phyloP scores from a whole-genome alignment of 2,797 vertebrate genomes.

The Menidia menidia region DNA sequence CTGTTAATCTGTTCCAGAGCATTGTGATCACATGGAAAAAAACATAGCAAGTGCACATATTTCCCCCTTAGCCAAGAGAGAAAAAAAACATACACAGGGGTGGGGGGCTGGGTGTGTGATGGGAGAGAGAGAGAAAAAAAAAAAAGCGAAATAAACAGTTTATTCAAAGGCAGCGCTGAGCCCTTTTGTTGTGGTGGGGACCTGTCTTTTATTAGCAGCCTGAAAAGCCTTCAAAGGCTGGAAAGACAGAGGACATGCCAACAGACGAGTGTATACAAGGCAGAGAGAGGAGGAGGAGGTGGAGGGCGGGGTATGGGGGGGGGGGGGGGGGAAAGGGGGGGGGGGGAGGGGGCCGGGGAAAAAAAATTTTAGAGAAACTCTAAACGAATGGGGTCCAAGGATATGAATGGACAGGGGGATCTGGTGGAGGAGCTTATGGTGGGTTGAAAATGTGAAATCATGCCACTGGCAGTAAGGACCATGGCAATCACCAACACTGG shows the following conservation, averaged over 20 bases:
- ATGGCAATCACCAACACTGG: slow-evolving; percentile 53
- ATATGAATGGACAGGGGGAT: slow-evolving; percentile 69
- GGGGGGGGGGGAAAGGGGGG: slow-evolving; percentile 41
- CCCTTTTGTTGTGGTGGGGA: slow-evolving; percentile 88
- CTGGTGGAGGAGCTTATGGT: slow-evolving; percentile 57
- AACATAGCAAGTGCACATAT: slow-evolving; percentile 83
- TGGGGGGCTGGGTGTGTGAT: slow-evolving; percentile 37
- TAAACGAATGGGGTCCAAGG: slow-evolving; percentile 49
- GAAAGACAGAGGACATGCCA: slow-evolving; percentile 87
- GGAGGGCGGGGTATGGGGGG: slow-evolving; percentile 1
- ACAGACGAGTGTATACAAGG: slow-evolving; percentile 83
- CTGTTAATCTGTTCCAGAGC: slow-evolving; percentile 79
- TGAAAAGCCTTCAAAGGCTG: slow-evolving; percentile 91
- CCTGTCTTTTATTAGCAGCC: slow-evolving; percentile 89
- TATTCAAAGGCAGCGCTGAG: slow-evolving; percentile 83
- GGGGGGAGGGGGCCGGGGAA: slow-evolving; percentile 61
- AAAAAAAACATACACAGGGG: slow-evolving; percentile 74
- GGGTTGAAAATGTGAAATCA: slow-evolving; percentile 65
- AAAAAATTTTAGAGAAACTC: slow-evolving; percentile 62
- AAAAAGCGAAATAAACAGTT: slow-evolving; percentile 83
- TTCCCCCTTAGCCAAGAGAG: slow-evolving; percentile 82
- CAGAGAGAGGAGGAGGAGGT: slow-evolving; percentile 51
- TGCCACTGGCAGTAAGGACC: slow-evolving; percentile 68
- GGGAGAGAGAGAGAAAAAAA: slow-evolving; percentile 55
- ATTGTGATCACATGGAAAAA: slow-evolving; percentile 81